Percentiles rank a stretch among this genome's conserved stretches.
phyloP scores from a whole-genome alignment of 2,797 vertebrate genomes.

The Lycodopsis pacificus region DNA sequence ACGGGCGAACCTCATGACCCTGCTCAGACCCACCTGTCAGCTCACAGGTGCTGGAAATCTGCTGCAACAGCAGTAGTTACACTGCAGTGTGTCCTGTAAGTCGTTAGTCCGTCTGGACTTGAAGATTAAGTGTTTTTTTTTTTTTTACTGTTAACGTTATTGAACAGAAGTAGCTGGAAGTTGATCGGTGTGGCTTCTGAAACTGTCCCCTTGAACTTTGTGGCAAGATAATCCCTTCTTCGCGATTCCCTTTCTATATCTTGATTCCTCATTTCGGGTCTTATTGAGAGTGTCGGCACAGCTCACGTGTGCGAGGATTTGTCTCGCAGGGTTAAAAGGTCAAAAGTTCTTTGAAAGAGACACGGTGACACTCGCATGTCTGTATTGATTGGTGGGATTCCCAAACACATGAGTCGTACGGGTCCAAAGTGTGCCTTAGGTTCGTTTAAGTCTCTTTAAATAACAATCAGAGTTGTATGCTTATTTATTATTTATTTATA shows the following conservation, averaged over 20 bases:
- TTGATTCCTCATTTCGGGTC: conserved; percentile 1
- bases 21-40: conserved; percentile 28
- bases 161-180: conserved; percentile 11
- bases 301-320: background rate
- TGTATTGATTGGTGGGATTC: conserved; percentile 14
- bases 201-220: background rate
- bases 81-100: background rate
- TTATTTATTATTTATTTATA: conserved; percentile 81
- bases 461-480: conserved; percentile 72
- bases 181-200: background rate
- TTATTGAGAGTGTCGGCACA: conserved; percentile 12
- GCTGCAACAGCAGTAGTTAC: conserved; percentile 28
- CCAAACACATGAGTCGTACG: conserved; percentile 3
- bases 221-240: background rate
- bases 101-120: conserved; percentile 16
- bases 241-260: background rate
- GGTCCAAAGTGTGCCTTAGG: conserved; percentile 36
- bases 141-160: conserved; percentile 15
- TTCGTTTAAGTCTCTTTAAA: conserved; percentile 71
- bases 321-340: conserved; percentile 33
- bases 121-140: conserved; percentile 34
- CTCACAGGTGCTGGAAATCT: conserved; percentile 43
- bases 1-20: conserved; percentile 57
- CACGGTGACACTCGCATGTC: background rate
- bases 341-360: conserved; percentile 34